Conservation (phyloP, 2,797 vertebrate species). For the Perodicticus potto region DNA sequence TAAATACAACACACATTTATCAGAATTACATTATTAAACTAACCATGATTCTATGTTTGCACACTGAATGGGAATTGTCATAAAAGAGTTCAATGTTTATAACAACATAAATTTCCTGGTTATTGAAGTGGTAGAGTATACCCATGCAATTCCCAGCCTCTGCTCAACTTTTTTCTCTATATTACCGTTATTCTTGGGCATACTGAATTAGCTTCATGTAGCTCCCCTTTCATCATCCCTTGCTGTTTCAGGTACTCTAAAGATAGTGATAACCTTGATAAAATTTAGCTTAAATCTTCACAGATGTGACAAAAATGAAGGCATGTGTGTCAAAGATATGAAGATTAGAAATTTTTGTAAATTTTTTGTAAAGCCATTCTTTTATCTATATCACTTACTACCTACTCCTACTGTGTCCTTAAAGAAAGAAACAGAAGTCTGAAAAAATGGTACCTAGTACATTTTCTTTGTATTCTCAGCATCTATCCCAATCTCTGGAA, state of each 20-base stretch:
- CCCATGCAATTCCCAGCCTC: background rate
- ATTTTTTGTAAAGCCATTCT: background rate
- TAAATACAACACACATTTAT: background rate
- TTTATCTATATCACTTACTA: background rate
- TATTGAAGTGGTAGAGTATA: background rate
- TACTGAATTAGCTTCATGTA: background rate
- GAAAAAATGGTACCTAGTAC: background rate
- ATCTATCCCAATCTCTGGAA: background rate
- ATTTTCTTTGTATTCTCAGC: slow-evolving; percentile 45
- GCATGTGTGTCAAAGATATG: background rate
- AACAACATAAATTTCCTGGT: background rate
- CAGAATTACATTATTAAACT: background rate
- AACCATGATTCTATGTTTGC: background rate
- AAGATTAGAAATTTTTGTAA: background rate
- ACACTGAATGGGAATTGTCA: background rate
- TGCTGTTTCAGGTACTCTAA: background rate
- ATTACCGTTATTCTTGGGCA: background rate
- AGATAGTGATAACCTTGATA: background rate
- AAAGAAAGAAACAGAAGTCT: slow-evolving; percentile 22
- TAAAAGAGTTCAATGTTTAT: background rate
- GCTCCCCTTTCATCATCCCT: background rate
- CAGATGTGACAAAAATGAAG: slow-evolving; percentile 12
- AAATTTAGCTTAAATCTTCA: slow-evolving; percentile 10
- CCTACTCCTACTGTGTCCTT: background rate
- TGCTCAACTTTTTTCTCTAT: background rate